phyloP scores from a whole-genome alignment of 2,797 vertebrate species.

The Buceros bicornis region DNA sequence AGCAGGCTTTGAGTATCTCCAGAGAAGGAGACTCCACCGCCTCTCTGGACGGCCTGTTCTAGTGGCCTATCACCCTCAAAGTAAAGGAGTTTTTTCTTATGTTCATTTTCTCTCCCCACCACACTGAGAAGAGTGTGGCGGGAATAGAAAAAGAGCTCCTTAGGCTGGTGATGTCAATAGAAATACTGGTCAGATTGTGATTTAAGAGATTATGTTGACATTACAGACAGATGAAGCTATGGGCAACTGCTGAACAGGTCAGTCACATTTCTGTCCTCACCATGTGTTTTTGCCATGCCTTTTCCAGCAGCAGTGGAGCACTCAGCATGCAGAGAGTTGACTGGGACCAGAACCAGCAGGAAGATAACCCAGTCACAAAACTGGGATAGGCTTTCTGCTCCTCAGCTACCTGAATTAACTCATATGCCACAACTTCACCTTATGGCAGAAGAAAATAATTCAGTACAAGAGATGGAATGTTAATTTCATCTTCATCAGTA shows the following conservation, averaged over 20 bases:
- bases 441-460: not conserved
- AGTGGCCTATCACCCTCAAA: too few relatives aligned
- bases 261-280: not conserved
- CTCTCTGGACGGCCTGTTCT: too few relatives aligned
- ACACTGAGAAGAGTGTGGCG: not conserved
- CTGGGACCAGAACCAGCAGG: not conserved
- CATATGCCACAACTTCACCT: not conserved
- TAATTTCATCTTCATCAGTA: not conserved
- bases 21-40: too few relatives aligned
- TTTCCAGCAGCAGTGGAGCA: not conserved
- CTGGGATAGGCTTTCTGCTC: not conserved
- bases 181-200: not conserved
- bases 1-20: too few relatives aligned
- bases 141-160: not conserved
- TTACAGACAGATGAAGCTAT: not conserved
- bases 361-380: not conserved
- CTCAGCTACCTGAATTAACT: not conserved
- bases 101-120: too few relatives aligned
- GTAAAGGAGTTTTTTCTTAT: too few relatives aligned
- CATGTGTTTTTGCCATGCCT: rapidly evolving
- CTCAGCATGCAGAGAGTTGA: not conserved
- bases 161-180: too few relatives aligned
- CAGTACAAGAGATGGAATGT: not conserved
- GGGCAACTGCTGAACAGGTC: not conserved
- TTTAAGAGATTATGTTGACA: not conserved